These are phyloP conservation scores for Leptopterna dolabrata DNA, from an alignment of 2,888 invertebrate species.

Conservation along the genomic window DNA sequence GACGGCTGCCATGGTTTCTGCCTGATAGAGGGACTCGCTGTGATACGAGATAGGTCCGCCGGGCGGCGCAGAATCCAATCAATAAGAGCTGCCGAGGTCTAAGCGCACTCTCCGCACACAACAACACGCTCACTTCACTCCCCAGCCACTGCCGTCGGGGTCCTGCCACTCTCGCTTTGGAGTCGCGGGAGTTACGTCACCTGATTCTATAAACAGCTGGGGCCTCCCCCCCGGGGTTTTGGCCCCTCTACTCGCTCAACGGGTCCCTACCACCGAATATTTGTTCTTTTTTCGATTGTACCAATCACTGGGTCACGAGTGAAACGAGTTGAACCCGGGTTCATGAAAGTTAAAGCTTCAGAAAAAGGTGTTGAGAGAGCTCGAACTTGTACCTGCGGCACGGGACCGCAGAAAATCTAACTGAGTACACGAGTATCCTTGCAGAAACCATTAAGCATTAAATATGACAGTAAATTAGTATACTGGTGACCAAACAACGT, in stretches of 20 bases:
- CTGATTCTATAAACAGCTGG: conserved; percentile 52
- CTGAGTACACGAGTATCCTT: not conserved
- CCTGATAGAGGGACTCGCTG: conserved; percentile 48
- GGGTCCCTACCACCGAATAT: not conserved
- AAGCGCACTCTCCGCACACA: conserved; percentile 34
- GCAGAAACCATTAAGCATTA: too few species aligned
- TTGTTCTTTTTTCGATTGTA: not conserved
- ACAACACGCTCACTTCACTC: conserved; percentile 42
- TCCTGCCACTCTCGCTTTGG: not conserved
- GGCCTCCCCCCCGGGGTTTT: not conserved
- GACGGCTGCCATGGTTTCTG: conserved; percentile 82
- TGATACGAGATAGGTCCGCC: conserved; percentile 43
- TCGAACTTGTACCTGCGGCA: not conserved
- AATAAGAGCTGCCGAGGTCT: conserved; percentile 23
- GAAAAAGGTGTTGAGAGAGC: not conserved
- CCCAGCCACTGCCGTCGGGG: conserved; percentile 44
- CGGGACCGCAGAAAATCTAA: not conserved
- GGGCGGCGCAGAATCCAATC: conserved; percentile 52
- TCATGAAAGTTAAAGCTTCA: not conserved
- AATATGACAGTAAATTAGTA: too few species aligned
- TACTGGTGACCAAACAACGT: too few species aligned
- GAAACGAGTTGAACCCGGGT: not conserved
- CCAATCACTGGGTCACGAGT: not conserved
- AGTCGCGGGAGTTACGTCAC: conserved; percentile 40
- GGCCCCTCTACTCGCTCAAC: not conserved